These are phyloP conservation scores for Eupithecia tripunctaria DNA, from an alignment of 2,888 invertebrate genomes.

Conservation along the genomic window DNA sequence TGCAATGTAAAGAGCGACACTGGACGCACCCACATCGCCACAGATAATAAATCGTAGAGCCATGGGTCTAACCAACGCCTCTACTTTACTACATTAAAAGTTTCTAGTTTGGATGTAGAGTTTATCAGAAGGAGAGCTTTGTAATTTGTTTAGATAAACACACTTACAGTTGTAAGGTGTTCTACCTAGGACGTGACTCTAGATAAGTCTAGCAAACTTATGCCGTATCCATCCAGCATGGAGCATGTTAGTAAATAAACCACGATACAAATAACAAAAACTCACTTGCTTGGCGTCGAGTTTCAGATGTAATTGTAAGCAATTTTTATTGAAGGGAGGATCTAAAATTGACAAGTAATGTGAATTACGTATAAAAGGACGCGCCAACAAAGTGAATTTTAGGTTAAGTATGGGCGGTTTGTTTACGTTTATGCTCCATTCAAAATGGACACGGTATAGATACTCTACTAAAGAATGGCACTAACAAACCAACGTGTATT, in stretches of 20 bases:
- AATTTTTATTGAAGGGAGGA: too few relatives aligned
- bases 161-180: not conserved
- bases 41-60: constrained; percentile 29
- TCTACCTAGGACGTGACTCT: not conserved
- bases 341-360: too few relatives aligned
- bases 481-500: not conserved
- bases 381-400: too few relatives aligned
- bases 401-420: too few relatives aligned
- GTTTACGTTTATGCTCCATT: too few relatives aligned
- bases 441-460: too few relatives aligned
- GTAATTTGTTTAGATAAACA: not conserved
- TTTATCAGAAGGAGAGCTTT: constrained; percentile 19
- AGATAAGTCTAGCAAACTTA: not conserved
- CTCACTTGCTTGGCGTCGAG: too few relatives aligned
- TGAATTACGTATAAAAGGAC: too few relatives aligned
- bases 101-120: constrained; percentile 28
- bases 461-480: not conserved
- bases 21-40: constrained; percentile 32
- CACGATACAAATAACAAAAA: too few relatives aligned
- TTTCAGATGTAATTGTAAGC: too few relatives aligned
- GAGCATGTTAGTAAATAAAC: too few relatives aligned
- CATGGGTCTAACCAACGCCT: constrained; percentile 49
- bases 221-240: too few relatives aligned
- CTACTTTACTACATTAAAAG: constrained; percentile 60
- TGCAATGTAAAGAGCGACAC: constrained; percentile 23